Evolutionary conservation across 2,113 vertebrate genomes (phyloP), one percentile per base, ranked within the genome.

Genomic region (Burhinus oedicnemus): DNA sequence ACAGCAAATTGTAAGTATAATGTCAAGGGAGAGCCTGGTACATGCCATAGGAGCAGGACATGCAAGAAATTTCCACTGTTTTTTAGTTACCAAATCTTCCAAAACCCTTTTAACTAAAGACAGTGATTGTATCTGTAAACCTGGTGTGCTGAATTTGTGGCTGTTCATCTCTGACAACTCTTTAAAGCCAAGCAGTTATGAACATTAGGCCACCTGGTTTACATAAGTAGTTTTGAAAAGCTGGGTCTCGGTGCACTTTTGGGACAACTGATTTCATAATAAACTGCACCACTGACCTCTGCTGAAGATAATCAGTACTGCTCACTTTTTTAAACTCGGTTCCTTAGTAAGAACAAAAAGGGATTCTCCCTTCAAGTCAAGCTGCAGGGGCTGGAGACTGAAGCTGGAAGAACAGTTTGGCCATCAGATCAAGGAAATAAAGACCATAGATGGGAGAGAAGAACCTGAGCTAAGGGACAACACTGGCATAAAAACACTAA

Each of bases 251-350:
- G 12, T 34, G 21, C 8, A 45, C 4, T 65, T 87, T 71, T 49
- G 45, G 83, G 75, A 69, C 40, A 66, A 42, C 5, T 2, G 7
- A 65, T 54, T 76, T 94, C 10, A 22, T 80, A 72, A 29, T 49
- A 54, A 95, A 83, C 54, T 72, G 20, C 89, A 66, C 57, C 70
- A 77, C 77, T 96, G 86, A 95, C 95, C 89, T 94, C 95, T 94
- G 81, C 81, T 94, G 95, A 95, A 96, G 81, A 49, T 47, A 95
- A 76, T 45, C 17, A 79, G 66, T 91, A 95, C 49, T 77, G 81
- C 57, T 94, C 7, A 72, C 5, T 45, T 79, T 51, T 89, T 36
- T 1, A 64, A 88, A 82, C 32, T n/a, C 4, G 0, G 9, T 75
- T 77, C 8, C 20, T 54, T 74, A 32, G 17, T 44, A 40, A 79